Conservation (phyloP, 2,797 vertebrate genomes). For the Podarcis lilfordi region DNA sequence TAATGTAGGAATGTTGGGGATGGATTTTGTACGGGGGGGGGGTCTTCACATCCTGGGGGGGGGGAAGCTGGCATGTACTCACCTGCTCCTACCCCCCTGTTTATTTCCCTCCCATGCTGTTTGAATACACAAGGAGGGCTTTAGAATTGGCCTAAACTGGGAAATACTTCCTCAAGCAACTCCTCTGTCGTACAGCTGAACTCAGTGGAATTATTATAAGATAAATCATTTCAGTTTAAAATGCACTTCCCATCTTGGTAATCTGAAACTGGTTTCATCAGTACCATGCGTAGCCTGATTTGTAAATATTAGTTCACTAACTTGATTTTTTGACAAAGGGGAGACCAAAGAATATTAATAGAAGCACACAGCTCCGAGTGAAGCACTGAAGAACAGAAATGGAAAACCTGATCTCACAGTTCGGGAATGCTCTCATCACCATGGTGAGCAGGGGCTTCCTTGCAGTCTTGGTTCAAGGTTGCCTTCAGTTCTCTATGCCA, state of each 20-base stretch:
- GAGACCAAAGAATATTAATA: background rate
- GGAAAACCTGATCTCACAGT: background rate
- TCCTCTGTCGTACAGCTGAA: background rate
- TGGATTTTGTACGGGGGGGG: too few relatives aligned
- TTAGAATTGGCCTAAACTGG: background rate
- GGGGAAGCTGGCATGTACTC: too few relatives aligned
- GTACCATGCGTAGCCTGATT: background rate
- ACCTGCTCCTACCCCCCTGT: too few relatives aligned
- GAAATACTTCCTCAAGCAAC: background rate
- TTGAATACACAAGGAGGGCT: too few relatives aligned
- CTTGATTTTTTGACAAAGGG: background rate
- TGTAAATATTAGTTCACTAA: slow-evolving; percentile 7
- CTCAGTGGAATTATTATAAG: background rate
- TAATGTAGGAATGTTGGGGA: too few relatives aligned
- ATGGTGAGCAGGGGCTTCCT: slow-evolving; percentile 14
- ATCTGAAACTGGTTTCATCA: background rate
- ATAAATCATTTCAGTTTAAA: background rate
- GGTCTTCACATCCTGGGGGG: too few relatives aligned
- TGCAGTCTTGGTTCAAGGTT: slow-evolving; percentile 24
- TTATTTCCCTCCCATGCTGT: too few relatives aligned
- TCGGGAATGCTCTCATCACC: slow-evolving; percentile 3
- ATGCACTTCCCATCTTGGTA: background rate
- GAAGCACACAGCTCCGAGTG: background rate
- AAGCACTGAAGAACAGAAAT: background rate
- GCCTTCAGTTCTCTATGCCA: slow-evolving; percentile 15